Evolutionary conservation across 2,797 vertebrate species (phyloP).

Genomic region (Sebastes goodei): DNA sequence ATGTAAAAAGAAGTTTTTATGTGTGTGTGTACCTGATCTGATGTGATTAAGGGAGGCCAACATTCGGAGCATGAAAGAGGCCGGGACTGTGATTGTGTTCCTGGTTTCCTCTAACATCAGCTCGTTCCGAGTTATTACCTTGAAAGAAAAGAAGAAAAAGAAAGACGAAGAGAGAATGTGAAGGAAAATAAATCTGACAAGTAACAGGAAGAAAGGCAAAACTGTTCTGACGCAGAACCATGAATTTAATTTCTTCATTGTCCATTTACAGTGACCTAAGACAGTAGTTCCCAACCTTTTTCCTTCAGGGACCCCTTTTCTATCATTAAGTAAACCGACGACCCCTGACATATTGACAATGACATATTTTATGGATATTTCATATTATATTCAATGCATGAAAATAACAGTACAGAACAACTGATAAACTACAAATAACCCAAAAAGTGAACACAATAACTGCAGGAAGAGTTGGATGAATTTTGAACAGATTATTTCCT

Average conservation of each 20-base stretch:
- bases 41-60: slow-evolving; percentile 94
- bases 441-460: no score
- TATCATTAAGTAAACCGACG: no score
- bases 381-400: no score
- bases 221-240: not conserved
- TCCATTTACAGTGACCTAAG: no score
- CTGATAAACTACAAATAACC: no score
- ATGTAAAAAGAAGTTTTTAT: not conserved
- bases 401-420: no score
- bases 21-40: slow-evolving; percentile 70
- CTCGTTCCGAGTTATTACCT: slow-evolving; percentile 98
- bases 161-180: not conserved
- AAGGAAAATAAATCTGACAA: not conserved
- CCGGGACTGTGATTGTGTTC: slow-evolving; percentile 98
- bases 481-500: no score
- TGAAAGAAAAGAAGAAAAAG: slow-evolving; percentile 5
- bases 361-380: no score
- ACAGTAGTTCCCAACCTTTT: no score
- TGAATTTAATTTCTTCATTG: not conserved
- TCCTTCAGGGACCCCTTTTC: no score
- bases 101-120: slow-evolving; percentile 98
- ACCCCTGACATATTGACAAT: no score
- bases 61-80: slow-evolving; percentile 99
- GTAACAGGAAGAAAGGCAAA: not conserved
- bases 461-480: no score